A percentile compares a stretch with the other conserved stretches of the same genome.
phyloP scores from a whole-genome alignment of 2,797 vertebrate species.

The Dermochelys coriacea region DNA sequence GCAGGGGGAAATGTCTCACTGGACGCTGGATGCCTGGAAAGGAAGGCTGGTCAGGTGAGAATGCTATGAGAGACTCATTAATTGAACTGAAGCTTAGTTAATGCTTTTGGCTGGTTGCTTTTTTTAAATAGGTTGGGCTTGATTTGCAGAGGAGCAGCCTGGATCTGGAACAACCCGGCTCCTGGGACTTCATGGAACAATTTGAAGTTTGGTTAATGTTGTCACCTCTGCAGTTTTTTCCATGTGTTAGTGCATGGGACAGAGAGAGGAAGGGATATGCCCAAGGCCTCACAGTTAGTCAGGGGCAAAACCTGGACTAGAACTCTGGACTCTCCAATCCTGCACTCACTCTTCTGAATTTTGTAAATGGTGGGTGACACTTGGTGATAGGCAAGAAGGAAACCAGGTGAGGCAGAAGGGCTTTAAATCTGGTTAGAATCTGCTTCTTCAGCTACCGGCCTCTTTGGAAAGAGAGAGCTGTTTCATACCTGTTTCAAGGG shows the following conservation, averaged over 20 bases:
- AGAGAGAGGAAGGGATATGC: rapidly evolving
- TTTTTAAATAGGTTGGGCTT: neutral
- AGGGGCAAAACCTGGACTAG: neutral
- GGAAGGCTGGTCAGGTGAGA: neutral
- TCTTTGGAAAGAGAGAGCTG: neutral
- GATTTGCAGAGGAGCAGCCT: neutral
- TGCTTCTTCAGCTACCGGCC: rapidly evolving
- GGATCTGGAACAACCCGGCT: neutral
- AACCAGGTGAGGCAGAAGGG: neutral
- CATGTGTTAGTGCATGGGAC: neutral
- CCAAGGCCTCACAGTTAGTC: neutral
- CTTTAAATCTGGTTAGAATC: neutral
- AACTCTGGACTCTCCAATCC: neutral
- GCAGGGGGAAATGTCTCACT: neutral
- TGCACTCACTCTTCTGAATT: neutral
- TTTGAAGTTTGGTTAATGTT: neutral
- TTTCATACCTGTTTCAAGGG: conserved; percentile 85
- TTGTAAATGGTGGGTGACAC: neutral
- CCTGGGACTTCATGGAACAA: neutral
- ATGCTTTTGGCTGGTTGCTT: neutral
- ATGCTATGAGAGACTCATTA: neutral
- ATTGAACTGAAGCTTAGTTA: neutral
- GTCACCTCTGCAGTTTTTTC: neutral
- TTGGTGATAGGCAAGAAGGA: neutral
- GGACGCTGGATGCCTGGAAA: neutral